Evolutionary conservation across 2,113 vertebrate genomes (phyloP).

Genomic region (Centropus unirufus): DNA sequence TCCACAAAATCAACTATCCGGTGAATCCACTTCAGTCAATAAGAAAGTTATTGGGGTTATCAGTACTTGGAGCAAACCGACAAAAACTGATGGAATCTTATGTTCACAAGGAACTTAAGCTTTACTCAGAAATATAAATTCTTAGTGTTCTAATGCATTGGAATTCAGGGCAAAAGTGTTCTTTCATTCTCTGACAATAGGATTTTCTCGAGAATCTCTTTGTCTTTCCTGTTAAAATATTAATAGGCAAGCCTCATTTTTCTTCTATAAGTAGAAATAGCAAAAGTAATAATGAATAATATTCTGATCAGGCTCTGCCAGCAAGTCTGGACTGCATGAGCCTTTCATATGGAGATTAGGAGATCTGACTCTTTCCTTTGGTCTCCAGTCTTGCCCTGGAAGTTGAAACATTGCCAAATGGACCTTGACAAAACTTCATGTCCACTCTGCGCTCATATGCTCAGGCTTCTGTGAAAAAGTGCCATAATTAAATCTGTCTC

Average conservation of each 20-base stretch:
- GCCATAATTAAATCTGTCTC: background rate
- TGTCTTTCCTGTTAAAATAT: background rate
- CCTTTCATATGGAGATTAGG: slow-evolving; percentile 12
- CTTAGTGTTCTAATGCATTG: background rate
- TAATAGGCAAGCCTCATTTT: background rate
- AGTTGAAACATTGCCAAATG: slow-evolving; percentile 13
- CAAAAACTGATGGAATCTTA: background rate
- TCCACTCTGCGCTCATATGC: background rate
- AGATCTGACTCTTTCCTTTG: slow-evolving; percentile 36
- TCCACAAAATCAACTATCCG: background rate
- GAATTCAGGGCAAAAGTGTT: background rate
- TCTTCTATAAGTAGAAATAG: slow-evolving; percentile 2
- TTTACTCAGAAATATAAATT: background rate
- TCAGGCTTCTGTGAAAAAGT: slow-evolving; percentile 11
- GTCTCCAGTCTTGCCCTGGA: slow-evolving; percentile 28
- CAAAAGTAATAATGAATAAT: background rate
- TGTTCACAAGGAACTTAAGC: background rate
- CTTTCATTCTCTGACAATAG: background rate
- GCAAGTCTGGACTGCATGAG: background rate
- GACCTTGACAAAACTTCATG: slow-evolving; percentile 21
- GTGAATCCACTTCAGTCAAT: background rate
- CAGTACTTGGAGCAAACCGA: background rate
- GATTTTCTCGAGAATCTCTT: background rate
- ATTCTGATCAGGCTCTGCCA: background rate
- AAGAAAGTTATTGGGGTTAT: background rate